Evolutionary conservation across 92 coral and sea anemone species (phyloP).

Genomic region (Phenganax marumi): DNA sequence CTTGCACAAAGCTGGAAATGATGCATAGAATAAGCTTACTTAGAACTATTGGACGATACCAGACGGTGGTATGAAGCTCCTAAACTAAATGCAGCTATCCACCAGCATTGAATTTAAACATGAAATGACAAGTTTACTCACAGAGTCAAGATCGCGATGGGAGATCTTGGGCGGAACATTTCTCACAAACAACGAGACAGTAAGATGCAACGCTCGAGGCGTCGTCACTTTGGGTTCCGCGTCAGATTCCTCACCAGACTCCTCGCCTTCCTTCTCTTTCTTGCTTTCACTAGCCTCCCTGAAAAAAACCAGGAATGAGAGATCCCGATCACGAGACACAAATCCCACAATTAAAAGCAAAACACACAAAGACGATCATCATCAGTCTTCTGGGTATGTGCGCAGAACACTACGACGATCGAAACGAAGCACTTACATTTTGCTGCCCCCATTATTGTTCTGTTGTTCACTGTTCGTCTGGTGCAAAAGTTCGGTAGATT

Average conservation of each 20-base stretch:
- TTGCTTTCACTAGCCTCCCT: slow-evolving; percentile 37
- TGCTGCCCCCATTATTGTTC: too few species aligned
- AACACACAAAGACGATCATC: too few species aligned
- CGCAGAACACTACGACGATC: too few species aligned
- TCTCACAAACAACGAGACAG: slow-evolving; percentile 86
- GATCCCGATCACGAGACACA: neutral
- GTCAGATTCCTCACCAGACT: slow-evolving; percentile 58
- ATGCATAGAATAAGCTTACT: neutral
- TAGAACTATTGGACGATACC: neutral
- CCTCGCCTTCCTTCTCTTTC: slow-evolving; percentile 58
- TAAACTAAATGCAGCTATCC: neutral
- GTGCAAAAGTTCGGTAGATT: too few species aligned
- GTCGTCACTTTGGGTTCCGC: slow-evolving; percentile 42
- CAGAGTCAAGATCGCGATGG: slow-evolving; percentile 80
- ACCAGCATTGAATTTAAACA: neutral
- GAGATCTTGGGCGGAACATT: slow-evolving; percentile 85
- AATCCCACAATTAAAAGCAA: neutral
- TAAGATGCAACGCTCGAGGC: slow-evolving; percentile 86
- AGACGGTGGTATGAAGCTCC: neutral
- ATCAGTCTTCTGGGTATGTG: too few species aligned
- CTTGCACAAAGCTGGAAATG: slow-evolving; percentile 72
- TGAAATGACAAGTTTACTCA: slow-evolving; percentile 3
- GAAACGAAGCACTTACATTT: too few species aligned
- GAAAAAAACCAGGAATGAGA: neutral
- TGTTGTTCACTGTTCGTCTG: too few species aligned